A percentile compares a stretch with the other conserved stretches of the same genome.
These are phyloP conservation scores for Megalonaias nervosa DNA, from an alignment of 1,140 invertebrate species.

Conservation along the genomic window DNA sequence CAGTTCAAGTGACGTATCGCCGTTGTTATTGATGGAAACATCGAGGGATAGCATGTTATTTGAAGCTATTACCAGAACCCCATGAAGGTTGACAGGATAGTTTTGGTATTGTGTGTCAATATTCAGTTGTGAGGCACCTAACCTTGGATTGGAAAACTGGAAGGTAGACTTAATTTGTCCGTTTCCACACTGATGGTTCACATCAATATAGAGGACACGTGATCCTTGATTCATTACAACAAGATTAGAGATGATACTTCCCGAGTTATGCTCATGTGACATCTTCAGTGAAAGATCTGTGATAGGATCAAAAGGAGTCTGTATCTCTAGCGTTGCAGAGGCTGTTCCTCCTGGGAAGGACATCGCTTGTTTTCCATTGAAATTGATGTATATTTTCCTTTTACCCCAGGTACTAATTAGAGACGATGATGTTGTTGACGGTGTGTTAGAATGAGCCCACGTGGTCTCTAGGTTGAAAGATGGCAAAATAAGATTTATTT, in stretches of 20 bases:
- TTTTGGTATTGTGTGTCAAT: conserved; percentile 6
- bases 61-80: neutral
- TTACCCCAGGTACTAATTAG: conserved; percentile 11
- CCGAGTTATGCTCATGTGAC: conserved; percentile 25
- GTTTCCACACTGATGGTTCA: conserved; percentile 19
- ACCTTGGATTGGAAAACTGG: conserved; percentile 1
- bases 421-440: neutral
- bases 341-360: conserved; percentile 13
- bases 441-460: conserved; percentile 34
- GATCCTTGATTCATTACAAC: conserved; percentile 2
- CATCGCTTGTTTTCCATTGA: conserved; percentile 25
- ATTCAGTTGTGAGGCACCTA: neutral
- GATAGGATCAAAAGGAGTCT: conserved; percentile 13
- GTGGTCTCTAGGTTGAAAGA: conserved; percentile 3
- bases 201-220: neutral
- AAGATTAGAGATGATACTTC: conserved; percentile 20
- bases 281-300: conserved; percentile 15
- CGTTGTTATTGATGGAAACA: conserved; percentile 2
- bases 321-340: conserved; percentile 14
- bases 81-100: conserved; percentile 15
- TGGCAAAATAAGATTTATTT: conserved; percentile 14
- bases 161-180: conserved; percentile 14
- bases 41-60: neutral
- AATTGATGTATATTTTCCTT: conserved; percentile 13
- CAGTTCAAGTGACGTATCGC: conserved; percentile 5